These are phyloP conservation scores for Scaptomyza montana DNA, from an alignment of 1,140 invertebrate species.

Conservation along the genomic window DNA sequence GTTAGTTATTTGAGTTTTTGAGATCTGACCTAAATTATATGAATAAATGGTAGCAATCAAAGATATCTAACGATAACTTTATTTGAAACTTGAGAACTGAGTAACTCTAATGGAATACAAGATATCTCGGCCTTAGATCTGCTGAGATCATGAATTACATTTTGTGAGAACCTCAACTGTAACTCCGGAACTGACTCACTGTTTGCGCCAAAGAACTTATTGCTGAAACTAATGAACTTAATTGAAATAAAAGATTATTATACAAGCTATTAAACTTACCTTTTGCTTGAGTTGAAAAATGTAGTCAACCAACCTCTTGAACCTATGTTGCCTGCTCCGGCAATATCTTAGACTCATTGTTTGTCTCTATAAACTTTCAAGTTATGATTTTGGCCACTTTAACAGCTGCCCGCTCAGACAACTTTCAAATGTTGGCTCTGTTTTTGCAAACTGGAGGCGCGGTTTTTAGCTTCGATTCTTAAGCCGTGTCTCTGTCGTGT, in stretches of 20 bases:
- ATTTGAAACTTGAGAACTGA: background rate
- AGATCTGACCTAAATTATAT: constrained; percentile 22
- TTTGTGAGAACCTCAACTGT: background rate
- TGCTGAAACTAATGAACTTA: too few species aligned
- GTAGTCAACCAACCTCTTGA: too few species aligned
- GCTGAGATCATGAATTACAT: background rate
- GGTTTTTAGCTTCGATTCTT: constrained; percentile 13
- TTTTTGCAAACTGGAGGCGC: constrained; percentile 20
- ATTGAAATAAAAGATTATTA: too few species aligned
- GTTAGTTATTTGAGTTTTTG: background rate
- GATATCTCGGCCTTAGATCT: background rate
- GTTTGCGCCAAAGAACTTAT: too few species aligned
- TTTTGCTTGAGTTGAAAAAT: too few species aligned
- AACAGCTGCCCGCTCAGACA: constrained; percentile 19
- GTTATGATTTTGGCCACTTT: background rate
- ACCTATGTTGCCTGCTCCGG: too few species aligned
- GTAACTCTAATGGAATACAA: background rate
- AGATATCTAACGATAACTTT: constrained; percentile 2
- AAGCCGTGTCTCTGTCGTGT: constrained; percentile 17
- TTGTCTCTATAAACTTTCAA: background rate
- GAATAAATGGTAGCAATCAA: constrained; percentile 3
- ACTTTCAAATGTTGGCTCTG: constrained; percentile 60
- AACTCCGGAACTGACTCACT: too few species aligned
- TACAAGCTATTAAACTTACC: too few species aligned
- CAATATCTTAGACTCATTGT: background rate